phyloP scores from a whole-genome alignment of 2,113 vertebrate genomes.

The Myiopsitta monachus region DNA sequence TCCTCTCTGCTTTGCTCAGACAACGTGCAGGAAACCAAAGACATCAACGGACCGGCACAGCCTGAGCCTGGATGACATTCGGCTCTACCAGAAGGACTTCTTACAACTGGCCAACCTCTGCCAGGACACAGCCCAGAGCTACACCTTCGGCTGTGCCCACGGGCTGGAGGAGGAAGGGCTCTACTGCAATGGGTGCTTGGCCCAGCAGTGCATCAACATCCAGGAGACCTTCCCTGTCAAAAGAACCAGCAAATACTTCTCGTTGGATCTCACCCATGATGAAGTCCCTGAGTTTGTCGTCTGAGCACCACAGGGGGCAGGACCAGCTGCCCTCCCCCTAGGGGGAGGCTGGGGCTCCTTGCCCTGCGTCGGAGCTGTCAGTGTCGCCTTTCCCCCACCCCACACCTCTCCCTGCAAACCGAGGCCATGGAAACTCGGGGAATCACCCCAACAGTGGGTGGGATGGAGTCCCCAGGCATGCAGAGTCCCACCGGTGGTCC shows the following conservation, averaged over 20 bases:
- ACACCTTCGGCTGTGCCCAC: conserved; percentile 93
- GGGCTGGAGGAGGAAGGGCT: conserved; percentile 83
- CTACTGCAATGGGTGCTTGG: conserved; percentile 83
- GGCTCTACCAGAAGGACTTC: conserved; percentile 94
- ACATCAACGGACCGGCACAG: conserved; percentile 93
- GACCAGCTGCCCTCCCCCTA: background rate
- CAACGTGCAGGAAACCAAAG: conserved; percentile 85
- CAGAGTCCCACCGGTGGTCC: background rate
- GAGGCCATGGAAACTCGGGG: conserved; percentile 43
- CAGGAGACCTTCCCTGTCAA: conserved; percentile 86
- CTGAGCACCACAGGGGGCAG: conserved; percentile 54
- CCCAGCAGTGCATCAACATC: conserved; percentile 86
- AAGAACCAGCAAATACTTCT: conserved; percentile 98
- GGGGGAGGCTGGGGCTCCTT: background rate
- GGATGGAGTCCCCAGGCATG: background rate
- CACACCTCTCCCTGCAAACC: background rate
- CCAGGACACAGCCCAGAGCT: conserved; percentile 97
- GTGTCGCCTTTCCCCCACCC: rapidly evolving
- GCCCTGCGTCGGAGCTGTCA: background rate
- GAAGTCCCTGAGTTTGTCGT: conserved; percentile 97
- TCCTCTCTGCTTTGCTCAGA: conserved; percentile 65
- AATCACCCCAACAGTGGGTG: background rate
- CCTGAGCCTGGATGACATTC: conserved; percentile 94
- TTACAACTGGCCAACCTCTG: conserved; percentile 88
- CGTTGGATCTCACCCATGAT: conserved; percentile 91